phyloP scores from a whole-genome alignment of 2,113 vertebrate species.

The Malurus melanocephalus region DNA sequence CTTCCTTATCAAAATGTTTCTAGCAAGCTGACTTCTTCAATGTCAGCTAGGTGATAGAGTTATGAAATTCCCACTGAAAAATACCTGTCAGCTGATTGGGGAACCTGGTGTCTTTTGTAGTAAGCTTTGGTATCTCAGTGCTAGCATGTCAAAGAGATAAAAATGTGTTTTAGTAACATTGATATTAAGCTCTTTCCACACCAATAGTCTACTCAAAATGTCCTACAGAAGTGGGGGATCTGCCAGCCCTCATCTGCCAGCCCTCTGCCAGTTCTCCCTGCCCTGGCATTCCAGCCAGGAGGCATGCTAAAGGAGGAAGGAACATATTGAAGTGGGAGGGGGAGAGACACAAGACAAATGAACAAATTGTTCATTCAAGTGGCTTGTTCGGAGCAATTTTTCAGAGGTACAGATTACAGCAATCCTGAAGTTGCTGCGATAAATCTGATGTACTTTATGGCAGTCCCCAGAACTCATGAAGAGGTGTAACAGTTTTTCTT shows the following conservation, averaged over 20 bases:
- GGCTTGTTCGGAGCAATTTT: neutral
- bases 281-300: rapidly evolving
- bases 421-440: neutral
- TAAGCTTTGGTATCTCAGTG: neutral
- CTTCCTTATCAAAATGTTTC: neutral
- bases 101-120: neutral
- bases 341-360: neutral
- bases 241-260: neutral
- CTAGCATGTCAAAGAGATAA: neutral
- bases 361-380: neutral
- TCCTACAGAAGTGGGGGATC: neutral
- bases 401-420: neutral
- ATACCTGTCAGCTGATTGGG: neutral
- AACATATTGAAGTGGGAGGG: neutral
- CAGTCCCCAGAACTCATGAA: neutral
- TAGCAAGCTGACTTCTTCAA: neutral
- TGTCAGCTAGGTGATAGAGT: neutral
- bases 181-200: neutral
- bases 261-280: neutral
- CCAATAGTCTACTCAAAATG: neutral
- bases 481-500: neutral
- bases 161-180: neutral
- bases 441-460: neutral
- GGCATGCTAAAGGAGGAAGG: neutral
- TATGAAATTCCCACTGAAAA: neutral